A percentile compares a stretch with the other conserved stretches of the same genome.
Evolutionary conservation across 2,888 invertebrate species (phyloP).

Genomic region (Meganola albula): DNA sequence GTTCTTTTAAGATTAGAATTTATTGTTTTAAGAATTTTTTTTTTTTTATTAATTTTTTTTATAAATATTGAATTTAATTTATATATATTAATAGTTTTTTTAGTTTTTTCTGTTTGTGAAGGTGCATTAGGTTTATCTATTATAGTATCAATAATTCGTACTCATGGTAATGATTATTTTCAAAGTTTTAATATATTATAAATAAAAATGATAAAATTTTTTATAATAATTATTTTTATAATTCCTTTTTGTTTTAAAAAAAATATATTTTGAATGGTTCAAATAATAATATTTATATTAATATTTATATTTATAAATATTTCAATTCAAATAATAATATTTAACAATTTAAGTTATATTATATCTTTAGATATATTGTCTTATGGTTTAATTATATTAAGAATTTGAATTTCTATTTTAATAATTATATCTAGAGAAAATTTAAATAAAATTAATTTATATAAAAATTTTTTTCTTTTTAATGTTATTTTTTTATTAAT

Average conservation of each 20-base stretch:
- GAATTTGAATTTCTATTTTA: constrained; percentile 79
- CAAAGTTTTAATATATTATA: constrained; percentile 74
- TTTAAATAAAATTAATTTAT: constrained; percentile 63
- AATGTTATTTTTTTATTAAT: constrained; percentile 72
- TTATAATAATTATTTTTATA: constrained; percentile 66
- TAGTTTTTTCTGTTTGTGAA: constrained; percentile 81
- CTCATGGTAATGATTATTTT: constrained; percentile 81
- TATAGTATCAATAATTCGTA: constrained; percentile 79
- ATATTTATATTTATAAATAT: constrained; percentile 68
- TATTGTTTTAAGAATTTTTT: constrained; percentile 77
- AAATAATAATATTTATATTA: constrained; percentile 68
- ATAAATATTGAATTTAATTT: constrained; percentile 61
- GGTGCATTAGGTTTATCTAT: constrained; percentile 80
- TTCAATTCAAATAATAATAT: constrained; percentile 46
- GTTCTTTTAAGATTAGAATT: constrained; percentile 79
- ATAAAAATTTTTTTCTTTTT: constrained; percentile 69
- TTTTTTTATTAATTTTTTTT: constrained; percentile 67
- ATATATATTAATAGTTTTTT: constrained; percentile 79
- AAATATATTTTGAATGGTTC: constrained; percentile 74
- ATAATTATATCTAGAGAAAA: constrained; percentile 77
- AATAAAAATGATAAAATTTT: constrained; percentile 73
- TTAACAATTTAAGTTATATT: constrained; percentile 58
- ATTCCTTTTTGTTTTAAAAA: constrained; percentile 70
- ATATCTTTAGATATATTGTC: constrained; percentile 72
- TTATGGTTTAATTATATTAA: constrained; percentile 75